Conservation (phyloP, 2,888 invertebrate genomes). For the Lingula anatina region DNA sequence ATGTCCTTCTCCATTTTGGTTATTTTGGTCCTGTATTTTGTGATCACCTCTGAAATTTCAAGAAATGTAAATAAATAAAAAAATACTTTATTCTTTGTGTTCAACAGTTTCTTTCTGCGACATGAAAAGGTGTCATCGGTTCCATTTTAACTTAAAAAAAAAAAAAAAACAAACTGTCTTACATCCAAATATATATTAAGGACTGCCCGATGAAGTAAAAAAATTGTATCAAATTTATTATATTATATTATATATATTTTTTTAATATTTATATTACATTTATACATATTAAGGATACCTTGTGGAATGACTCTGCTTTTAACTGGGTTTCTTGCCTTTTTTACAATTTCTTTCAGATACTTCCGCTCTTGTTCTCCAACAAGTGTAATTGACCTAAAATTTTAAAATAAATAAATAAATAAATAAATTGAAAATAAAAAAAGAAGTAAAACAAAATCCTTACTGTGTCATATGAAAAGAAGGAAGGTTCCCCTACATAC, state of each 20-base stretch:
- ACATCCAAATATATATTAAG: too few relatives aligned
- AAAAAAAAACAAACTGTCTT: background rate
- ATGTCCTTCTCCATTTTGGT: conserved; percentile 73
- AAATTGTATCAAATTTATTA: background rate
- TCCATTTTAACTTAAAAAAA: background rate
- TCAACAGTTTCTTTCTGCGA: background rate
- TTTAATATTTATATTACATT: too few relatives aligned
- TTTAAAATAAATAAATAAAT: conserved; percentile 5
- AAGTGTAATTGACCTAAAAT: conserved; percentile 74
- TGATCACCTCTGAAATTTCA: conserved; percentile 71
- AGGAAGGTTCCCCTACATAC: background rate
- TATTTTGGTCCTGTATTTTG: conserved; percentile 75
- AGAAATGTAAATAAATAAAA: conserved; percentile 6
- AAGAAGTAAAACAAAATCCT: background rate
- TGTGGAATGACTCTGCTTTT: conserved; percentile 82
- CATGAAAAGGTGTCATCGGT: too few relatives aligned
- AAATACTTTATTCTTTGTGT: background rate
- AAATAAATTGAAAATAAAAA: too few relatives aligned
- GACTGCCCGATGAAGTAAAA: too few relatives aligned
- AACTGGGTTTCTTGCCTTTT: conserved; percentile 76
- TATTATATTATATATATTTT: background rate
- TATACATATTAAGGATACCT: too few relatives aligned
- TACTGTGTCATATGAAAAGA: background rate
- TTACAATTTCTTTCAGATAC: conserved; percentile 86
- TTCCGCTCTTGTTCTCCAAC: conserved; percentile 89